Percentiles rank a stretch among this genome's conserved stretches.
Conservation (phyloP, 2,888 invertebrate genomes). For the Pantelozetes paolii region DNA sequence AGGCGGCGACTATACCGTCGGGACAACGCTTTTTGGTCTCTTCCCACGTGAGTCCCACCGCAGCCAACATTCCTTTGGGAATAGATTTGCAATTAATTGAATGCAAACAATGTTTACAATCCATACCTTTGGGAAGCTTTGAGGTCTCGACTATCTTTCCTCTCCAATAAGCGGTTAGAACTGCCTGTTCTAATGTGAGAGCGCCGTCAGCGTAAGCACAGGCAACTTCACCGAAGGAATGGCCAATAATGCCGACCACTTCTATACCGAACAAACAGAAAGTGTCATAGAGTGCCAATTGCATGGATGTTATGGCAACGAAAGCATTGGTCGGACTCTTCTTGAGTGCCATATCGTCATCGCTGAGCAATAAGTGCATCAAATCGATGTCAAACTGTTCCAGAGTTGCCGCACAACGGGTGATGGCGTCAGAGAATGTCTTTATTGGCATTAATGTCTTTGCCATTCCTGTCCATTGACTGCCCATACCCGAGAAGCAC, state of each 20-base stretch:
- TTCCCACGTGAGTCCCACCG: constrained; percentile 83
- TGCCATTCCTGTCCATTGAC: constrained; percentile 96
- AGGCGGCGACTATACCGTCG: constrained; percentile 74
- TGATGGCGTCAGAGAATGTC: constrained; percentile 71
- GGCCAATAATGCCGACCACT: constrained; percentile 93
- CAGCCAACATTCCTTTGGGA: constrained; percentile 78
- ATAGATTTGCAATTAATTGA: constrained; percentile 49
- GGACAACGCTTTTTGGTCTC: constrained; percentile 70
- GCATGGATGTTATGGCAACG: constrained; percentile 88
- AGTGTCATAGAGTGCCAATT: constrained; percentile 90
- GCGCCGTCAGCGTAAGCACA: constrained; percentile 96
- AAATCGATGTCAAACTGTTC: constrained; percentile 75
- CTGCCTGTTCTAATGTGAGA: constrained; percentile 87
- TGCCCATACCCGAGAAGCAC: constrained; percentile 96
- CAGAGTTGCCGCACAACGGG: constrained; percentile 69
- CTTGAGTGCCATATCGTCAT: constrained; percentile 73
- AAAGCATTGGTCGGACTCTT: constrained; percentile 70
- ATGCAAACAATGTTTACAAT: neutral
- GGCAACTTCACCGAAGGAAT: constrained; percentile 90
- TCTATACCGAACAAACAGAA: constrained; percentile 67
- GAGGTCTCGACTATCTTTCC: constrained; percentile 74
- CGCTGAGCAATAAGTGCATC: constrained; percentile 69
- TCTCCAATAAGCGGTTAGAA: constrained; percentile 88
- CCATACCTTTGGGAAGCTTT: constrained; percentile 50
- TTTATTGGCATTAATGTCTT: constrained; percentile 76